Base-by-base conservation (phyloP, 2,888 invertebrate genomes). In the Hipparchia sbordonii region DNA sequence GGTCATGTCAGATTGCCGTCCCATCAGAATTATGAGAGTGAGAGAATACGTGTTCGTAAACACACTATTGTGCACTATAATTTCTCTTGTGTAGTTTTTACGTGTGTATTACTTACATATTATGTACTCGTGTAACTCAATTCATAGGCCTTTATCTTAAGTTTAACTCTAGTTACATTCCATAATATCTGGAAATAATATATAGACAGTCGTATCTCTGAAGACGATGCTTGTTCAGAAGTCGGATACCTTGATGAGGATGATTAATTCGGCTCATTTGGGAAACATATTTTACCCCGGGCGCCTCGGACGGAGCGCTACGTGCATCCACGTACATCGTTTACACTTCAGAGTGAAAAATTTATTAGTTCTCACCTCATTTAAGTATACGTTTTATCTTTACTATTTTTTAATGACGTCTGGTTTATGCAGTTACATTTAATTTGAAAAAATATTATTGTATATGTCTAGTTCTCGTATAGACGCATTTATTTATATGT, bases 281-380 rank as follows among this genome's bases (percentile, higher is more conserved):
- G 57, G 67, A 59, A 57, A 67, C 59, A 59, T 59, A 46, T 48
- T 48, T 67, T 10, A n/a, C 48, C 48, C 59, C 59, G 48, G 52
- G 54, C 56, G 67, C 56, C 56, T 13, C 48, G 59, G 12, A 23
- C 59, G n/a, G 59, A 39, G 45, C 57, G 67, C 67, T 59, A 67
- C 67, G 67, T 67, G 67, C 67, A 67, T 67, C 67, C 67, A 67
- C 57, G 67, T 57, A 67, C 67, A 67, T 56, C 67, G 67, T 67
- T 67, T 56, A 67, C 67, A 67, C 67, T 67, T 67, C 65, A 56
- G 56, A 39, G 56, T 8, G 67, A 56, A 67, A 67, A 67, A 67
- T 67, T 56, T 67, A 67, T 67, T 67, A 57, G n/a, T 45, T 67
- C 56, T 56, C 52, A 52, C 13, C 52, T 52, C 51, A 65, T 65